Conservation (phyloP, 2,888 invertebrate genomes). For the Heterodera filipjevi region DNA sequence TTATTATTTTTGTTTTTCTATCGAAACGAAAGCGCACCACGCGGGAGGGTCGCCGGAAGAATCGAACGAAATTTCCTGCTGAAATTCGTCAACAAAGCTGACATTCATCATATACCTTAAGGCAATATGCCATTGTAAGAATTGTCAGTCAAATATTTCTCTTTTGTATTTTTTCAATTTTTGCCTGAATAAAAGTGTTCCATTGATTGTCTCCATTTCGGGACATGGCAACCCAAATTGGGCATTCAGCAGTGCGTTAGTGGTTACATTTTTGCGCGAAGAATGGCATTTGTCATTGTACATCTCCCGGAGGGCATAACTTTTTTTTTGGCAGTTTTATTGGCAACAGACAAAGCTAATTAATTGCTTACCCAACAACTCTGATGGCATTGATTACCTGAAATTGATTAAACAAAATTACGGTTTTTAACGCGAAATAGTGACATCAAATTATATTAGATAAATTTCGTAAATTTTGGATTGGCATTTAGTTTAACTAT, state of each 20-base stretch:
- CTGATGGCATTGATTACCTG: conserved; percentile 79
- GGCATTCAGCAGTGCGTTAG: conserved; percentile 21
- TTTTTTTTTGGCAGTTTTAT: background rate
- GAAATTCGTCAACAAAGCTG: conserved; percentile 71
- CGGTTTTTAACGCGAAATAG: too few species aligned
- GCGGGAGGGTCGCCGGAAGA: conserved; percentile 79
- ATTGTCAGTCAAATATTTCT: background rate
- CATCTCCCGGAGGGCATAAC: conserved; percentile 76
- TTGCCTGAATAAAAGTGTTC: conserved; percentile 71
- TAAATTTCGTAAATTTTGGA: too few species aligned
- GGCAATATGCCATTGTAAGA: conserved; percentile 63
- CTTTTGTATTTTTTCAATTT: background rate
- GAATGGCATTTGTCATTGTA: conserved; percentile 72
- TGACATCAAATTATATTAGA: too few species aligned
- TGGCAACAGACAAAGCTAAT: background rate
- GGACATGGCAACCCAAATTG: conserved; percentile 69
- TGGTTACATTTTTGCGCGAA: conserved; percentile 20
- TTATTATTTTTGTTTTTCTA: too few species aligned
- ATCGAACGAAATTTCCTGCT: conserved; percentile 76
- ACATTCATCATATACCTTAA: conserved; percentile 74
- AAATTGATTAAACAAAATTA: too few species aligned
- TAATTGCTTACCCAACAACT: conserved; percentile 73
- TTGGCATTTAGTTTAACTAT: too few species aligned
- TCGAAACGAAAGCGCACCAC: conserved; percentile 69
- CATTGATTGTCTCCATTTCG: conserved; percentile 76